Conservation (phyloP, 2,113 vertebrate species). For the Spea multiplicata region DNA sequence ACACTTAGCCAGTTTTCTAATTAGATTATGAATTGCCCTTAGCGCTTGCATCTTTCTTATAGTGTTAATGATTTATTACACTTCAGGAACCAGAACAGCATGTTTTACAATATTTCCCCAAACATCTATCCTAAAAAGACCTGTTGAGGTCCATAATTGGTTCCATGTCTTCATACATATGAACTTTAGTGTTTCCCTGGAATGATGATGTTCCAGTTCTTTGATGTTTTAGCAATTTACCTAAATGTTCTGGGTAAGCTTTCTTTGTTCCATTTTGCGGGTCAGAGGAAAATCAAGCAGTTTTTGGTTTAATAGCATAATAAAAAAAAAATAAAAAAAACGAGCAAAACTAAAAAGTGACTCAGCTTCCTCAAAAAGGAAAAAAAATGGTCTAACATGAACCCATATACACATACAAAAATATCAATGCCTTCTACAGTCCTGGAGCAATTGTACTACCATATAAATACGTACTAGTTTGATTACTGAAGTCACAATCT, state of each 20-base stretch:
- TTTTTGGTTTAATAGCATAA: conserved; percentile 1
- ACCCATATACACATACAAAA: too few relatives aligned
- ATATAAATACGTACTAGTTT: too few relatives aligned
- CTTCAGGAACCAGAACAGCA: not conserved
- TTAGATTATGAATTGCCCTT: not conserved
- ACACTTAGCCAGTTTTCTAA: not conserved
- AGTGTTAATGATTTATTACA: conserved; percentile 34
- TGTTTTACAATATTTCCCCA: conserved; percentile 20
- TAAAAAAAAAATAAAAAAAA: not conserved
- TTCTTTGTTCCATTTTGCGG: conserved; percentile 37
- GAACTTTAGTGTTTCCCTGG: conserved; percentile 25
- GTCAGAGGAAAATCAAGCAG: conserved; percentile 12
- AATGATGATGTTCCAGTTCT: conserved; percentile 17
- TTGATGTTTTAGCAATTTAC: conserved; percentile 41
- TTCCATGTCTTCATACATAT: conserved; percentile 32
- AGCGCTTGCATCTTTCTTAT: conserved; percentile 10
- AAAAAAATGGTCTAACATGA: not conserved
- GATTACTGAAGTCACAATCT: too few relatives aligned
- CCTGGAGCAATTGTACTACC: too few relatives aligned
- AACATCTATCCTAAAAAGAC: conserved; percentile 43
- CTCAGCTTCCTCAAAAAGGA: not conserved
- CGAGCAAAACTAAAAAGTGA: not conserved
- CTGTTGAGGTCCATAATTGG: conserved; percentile 38
- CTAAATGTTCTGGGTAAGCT: conserved; percentile 27
- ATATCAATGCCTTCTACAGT: too few relatives aligned